Percentiles rank a stretch among this genome's conserved stretches.
Evolutionary conservation across 1,140 invertebrate genomes (phyloP).

Genomic region (Lerema accius): DNA sequence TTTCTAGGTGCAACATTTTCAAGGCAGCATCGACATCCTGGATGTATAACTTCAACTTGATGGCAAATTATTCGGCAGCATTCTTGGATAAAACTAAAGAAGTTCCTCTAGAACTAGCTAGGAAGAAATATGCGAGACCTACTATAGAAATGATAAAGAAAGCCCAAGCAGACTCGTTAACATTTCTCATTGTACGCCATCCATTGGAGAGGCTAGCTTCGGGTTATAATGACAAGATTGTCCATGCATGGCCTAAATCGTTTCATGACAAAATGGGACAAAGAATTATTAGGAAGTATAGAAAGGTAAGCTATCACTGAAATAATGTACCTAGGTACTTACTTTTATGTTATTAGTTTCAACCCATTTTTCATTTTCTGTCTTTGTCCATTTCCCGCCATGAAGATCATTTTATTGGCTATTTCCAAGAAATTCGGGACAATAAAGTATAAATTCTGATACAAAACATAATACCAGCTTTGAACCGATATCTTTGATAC

Average conservation of each 20-base stretch:
- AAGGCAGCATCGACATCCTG: constrained; percentile 94
- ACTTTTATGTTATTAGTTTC: too few species aligned
- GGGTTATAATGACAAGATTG: constrained; percentile 94
- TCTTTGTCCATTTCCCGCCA: too few species aligned
- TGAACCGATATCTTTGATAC: too few species aligned
- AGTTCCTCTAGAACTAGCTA: constrained; percentile 89
- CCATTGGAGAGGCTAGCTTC: constrained; percentile 94
- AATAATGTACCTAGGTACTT: too few species aligned
- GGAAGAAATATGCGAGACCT: constrained; percentile 90
- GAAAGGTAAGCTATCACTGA: constrained; percentile 65
- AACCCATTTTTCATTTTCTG: too few species aligned
- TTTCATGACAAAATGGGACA: constrained; percentile 91
- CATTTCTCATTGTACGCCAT: constrained; percentile 94
- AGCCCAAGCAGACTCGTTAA: constrained; percentile 84
- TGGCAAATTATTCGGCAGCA: constrained; percentile 90
- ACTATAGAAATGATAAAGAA: constrained; percentile 85
- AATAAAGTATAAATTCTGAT: too few species aligned
- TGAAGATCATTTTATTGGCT: too few species aligned
- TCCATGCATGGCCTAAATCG: constrained; percentile 90
- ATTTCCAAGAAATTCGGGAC: too few species aligned
- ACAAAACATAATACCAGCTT: too few species aligned
- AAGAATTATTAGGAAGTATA: constrained; percentile 89
- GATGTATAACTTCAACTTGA: constrained; percentile 95
- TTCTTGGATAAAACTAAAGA: constrained; percentile 90
- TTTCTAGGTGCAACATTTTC: constrained; percentile 89